Evolutionary conservation across 2,113 vertebrate species (phyloP), one percentile per base, ranked within the genome.

Genomic region (Pluvianellus socialis): DNA sequence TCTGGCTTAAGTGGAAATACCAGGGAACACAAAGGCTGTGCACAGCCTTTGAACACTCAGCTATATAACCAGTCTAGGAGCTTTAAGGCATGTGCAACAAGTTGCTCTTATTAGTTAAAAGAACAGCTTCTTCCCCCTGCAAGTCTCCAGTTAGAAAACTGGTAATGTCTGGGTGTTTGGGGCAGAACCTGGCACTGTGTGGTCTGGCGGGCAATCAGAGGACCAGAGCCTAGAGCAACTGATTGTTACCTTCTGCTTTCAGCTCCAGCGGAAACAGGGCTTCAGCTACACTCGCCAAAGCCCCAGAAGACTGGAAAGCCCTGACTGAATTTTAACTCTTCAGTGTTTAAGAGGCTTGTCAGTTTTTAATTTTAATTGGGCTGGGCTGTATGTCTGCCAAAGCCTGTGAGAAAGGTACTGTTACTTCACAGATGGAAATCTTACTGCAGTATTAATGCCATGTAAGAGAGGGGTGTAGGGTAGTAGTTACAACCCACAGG

Each of bases 191-290:
- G 63, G 66, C 71, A 58, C 73, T 85, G 84, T 45, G 73, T 66
- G 89, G 77, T 76, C 80, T 89, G 91, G 89, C 84, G 79, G 40
- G 38, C 56, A 91, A 92, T n/a, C 53, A 91, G 58, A 87, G 73
- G 56, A 70, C 6, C 66, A 66, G 56, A 87, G 77, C 44, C 40
- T 47, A 67, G 53, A 61, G 70, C 61, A 81, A 74, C 86, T 87
- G 80, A 94, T 91, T 72, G 77, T 35, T 90, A 71, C 79, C 75
- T 86, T 94, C 90, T 93, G 86, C 92, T 92, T 89, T 86, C 86
- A 89, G 88, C 86, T 86, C 49, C 71, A 42, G 24, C 45, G 49
- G 62, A 79, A 79, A 90, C 58, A 83, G 76, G 79, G 79, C 53
- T 88, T 61, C 44, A 76, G 89, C 56, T 76, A 61, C 23, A 56